Evolutionary conservation across 1,140 invertebrate species (phyloP), one percentile per base, ranked within the genome.

Genomic region (Ceratosolen solmsi): DNA sequence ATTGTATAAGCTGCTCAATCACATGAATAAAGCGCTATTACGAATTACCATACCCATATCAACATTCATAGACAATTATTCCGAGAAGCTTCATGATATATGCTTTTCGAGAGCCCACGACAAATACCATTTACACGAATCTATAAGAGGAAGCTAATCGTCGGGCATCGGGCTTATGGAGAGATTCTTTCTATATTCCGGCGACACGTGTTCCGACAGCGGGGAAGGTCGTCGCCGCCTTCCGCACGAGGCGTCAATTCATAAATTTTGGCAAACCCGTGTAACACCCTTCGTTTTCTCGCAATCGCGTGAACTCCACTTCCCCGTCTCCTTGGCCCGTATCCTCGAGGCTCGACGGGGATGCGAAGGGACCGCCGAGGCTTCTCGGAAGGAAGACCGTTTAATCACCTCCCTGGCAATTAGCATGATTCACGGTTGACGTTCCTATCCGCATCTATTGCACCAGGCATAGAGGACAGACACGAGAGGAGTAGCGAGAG

Each of bases 381-480:
- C 83, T 91, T 90, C 90, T 81, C 79, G 83, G 89, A 90, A 91
- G 85, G 85, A 86, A 87, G 38, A 65, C 86, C 87, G 86, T 89
- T 91, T 90, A 90, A 91, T 90, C 89, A 89, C 83, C 82, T 22
- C 80, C 75, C 30, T 82, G 84, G 87, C 88, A 90, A 91, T 90
- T 91, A 90, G 89, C 85, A 87, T 88, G 89, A 90, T 90, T 90
- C 89, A 90, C 87, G 84, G 82, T 86, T 87, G 87, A 89, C 88
- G 85, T 87, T 86, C 88, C 85, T 87, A 87, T 89, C 84, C 85
- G 84, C 84, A 63, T 49, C 20, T 71, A n/a, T 9, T n/a, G 8
- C 68, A 13, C 1, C 13, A n/a, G n/a, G n/a, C n/a, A n/a, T n/a
- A n/a, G n/a, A n/a, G n/a, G n/a, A n/a, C n/a, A n/a, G n/a, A n/a